Percentiles rank a stretch among this genome's conserved stretches.
phyloP scores from a whole-genome alignment of 2,113 vertebrate genomes.

The Lophotis ruficrista region DNA sequence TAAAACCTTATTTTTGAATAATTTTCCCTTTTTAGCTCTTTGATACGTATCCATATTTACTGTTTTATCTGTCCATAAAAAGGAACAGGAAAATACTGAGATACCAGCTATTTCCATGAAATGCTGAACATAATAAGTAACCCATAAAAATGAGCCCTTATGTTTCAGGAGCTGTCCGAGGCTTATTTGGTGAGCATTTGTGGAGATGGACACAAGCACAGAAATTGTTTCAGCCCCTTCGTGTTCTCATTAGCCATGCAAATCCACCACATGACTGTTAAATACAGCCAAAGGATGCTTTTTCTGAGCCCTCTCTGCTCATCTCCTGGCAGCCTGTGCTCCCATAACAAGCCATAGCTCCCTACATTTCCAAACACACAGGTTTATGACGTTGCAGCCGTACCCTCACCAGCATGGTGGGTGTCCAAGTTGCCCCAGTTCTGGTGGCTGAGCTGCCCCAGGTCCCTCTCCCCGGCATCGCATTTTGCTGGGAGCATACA shows the following conservation, averaged over 20 bases:
- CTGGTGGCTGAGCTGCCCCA: neutral
- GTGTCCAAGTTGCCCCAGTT: neutral
- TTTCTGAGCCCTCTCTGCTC: neutral
- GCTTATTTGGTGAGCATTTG: neutral
- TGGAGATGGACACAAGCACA: neutral
- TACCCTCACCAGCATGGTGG: neutral
- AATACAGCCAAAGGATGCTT: neutral
- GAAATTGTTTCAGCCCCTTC: neutral
- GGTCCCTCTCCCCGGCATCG: neutral
- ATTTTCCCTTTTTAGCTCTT: neutral
- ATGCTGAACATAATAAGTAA: neutral
- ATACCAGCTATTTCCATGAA: neutral
- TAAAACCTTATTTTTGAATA: neutral
- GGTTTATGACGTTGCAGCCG: neutral
- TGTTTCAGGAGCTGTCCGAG: neutral
- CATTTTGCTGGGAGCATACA: neutral
- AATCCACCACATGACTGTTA: neutral
- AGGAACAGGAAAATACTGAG: neutral
- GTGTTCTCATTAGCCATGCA: neutral
- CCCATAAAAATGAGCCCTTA: neutral
- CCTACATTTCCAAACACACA: accelerated
- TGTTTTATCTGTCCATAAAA: neutral
- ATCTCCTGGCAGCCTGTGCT: neutral
- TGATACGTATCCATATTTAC: neutral
- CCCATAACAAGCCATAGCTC: neutral